Evolutionary conservation across 1,140 invertebrate genomes (phyloP), one percentile per base, ranked within the genome.

Genomic region (Coelopa frigida): DNA sequence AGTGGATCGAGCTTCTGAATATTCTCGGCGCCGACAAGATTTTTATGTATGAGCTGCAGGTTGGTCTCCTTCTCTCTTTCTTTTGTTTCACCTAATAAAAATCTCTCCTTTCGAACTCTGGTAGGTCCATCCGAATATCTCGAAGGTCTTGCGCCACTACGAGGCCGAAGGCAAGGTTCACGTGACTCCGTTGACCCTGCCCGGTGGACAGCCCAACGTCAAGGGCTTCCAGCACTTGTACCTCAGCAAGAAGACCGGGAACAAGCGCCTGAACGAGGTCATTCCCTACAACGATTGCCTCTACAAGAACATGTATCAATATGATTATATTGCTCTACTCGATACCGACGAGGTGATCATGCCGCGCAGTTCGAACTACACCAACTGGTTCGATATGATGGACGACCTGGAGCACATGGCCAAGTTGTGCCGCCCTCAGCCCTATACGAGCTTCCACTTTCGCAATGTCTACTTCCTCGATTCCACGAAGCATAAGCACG

Each of bases 241-340:
- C 56, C 73, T 91, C 4, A 82, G 81, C 27, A 85, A 86, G 61
- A 88, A 87, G 62, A 78, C 79, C 3, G 87, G 85, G 54, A 78
- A 88, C 62, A 91, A 91, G 57, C 69, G 87, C 3, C 85, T 93
- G 55, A 90, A 93, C 68, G 92, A 96, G 66, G 73, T 96, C 17
- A 88, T 96, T 49, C 89, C 91, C 0, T 95, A 95, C 73, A 95
- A 94, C 70, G 93, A 96, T 63, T 96, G 93, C 62, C 73, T 95
- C 2, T 95, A 96, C 71, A 83, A 89, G 44, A 87, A 91, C 61
- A 78, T 93, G 73, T 91, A 92, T 67, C 75, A 81, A 33, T 94
- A 93, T 61, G 81, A 89, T 35, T 94, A 91, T 71, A 80, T 96
- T 21, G 87, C 84, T 0, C 71, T 95, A 4, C 67, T 94, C 17